Conservation (phyloP, 2,888 invertebrate species). For the Drosophila recens region DNA sequence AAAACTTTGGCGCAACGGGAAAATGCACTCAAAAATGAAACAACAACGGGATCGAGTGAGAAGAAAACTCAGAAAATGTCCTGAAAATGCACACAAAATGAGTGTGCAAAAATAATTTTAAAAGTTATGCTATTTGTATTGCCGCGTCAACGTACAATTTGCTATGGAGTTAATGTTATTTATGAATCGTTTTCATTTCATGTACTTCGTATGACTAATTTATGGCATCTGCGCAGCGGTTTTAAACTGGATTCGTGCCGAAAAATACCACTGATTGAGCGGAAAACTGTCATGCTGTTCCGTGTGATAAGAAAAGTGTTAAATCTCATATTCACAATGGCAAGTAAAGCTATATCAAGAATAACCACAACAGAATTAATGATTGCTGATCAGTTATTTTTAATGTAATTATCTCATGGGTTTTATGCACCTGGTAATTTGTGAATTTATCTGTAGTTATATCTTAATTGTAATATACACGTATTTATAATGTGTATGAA, state of each 20-base stretch:
- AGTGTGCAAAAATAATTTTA: conserved; percentile 75
- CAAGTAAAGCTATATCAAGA: neutral
- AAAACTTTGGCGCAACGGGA: conserved; percentile 73
- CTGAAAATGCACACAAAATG: conserved; percentile 69
- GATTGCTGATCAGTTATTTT: neutral
- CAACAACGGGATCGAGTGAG: conserved; percentile 17
- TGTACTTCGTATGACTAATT: conserved; percentile 57
- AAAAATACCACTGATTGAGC: conserved; percentile 10
- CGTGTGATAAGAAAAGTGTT: conserved; percentile 1
- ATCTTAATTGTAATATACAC: no score
- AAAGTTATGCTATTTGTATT: conserved; percentile 69
- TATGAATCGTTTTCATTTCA: conserved; percentile 63
- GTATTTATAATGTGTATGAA: no score
- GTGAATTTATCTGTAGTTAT: no score
- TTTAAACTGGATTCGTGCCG: conserved; percentile 15
- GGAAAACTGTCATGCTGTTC: neutral
- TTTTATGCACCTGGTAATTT: neutral
- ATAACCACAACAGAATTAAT: neutral
- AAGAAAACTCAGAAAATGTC: conserved; percentile 61
- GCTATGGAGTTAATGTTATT: conserved; percentile 66
- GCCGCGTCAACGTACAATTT: conserved; percentile 47
- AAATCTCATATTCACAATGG: neutral
- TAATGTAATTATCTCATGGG: neutral
- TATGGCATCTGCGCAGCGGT: conserved; percentile 34
- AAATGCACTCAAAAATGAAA: conserved; percentile 70